phyloP scores from a whole-genome alignment of 2,797 vertebrate species.

The Sparidentex hasta region DNA sequence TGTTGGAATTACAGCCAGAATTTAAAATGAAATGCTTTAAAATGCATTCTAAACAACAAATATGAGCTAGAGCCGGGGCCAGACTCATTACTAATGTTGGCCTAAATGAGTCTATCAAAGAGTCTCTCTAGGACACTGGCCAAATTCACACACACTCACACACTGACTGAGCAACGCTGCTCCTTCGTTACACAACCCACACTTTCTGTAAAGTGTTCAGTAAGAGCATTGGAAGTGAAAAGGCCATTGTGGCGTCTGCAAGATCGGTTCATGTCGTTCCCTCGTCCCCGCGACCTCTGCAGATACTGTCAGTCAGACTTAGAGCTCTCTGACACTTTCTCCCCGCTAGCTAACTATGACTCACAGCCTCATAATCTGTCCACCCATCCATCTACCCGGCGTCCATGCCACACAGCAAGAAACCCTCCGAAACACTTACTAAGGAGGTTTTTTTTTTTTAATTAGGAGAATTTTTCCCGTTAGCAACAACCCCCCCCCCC shows the following conservation, averaged over 20 bases:
- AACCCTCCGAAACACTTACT: conserved; percentile 61
- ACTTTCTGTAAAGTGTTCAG: conserved; percentile 37
- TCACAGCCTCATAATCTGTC: conserved; percentile 72
- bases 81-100: conserved; percentile 79
- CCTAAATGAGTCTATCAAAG: conserved; percentile 81
- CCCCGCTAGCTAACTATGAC: conserved; percentile 65
- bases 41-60: conserved; percentile 71
- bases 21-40: conserved; percentile 71
- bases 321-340: conserved; percentile 62
- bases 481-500: conserved; percentile 71
- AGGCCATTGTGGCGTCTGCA: conserved; percentile 54
- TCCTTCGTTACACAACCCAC: conserved; percentile 47
- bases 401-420: conserved; percentile 62
- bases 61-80: conserved; percentile 64
- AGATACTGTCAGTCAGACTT: conserved; percentile 73
- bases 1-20: conserved; percentile 69
- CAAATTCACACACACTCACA: conserved; percentile 42
- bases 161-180: conserved; percentile 32
- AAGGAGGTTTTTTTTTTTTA: conserved; percentile 62
- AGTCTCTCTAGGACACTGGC: conserved; percentile 63
- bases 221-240: conserved; percentile 54
- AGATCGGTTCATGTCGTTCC: conserved; percentile 44
- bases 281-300: conserved; percentile 67
- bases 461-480: conserved; percentile 74
- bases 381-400: conserved; percentile 61